Evolutionary conservation across 2,797 vertebrate genomes (phyloP).

Genomic region (Gambelia wislizenii): DNA sequence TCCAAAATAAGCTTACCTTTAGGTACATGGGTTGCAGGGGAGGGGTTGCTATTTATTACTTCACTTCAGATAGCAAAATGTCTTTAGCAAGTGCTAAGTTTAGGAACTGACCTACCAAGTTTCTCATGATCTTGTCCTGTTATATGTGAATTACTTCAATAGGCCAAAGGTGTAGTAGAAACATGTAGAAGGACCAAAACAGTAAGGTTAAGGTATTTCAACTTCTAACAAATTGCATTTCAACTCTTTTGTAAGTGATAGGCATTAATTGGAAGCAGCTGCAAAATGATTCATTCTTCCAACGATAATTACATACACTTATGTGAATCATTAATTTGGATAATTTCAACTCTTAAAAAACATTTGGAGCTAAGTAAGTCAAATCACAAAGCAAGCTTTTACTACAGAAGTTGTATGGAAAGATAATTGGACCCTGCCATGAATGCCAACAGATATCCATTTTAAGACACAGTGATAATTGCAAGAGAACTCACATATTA

Average conservation of each 20-base stretch:
- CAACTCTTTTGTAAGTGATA: constrained; percentile 25
- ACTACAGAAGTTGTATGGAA: constrained; percentile 54
- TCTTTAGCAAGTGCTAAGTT: too few species aligned
- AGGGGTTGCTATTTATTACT: not conserved
- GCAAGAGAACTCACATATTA: not conserved
- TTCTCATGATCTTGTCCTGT: not conserved
- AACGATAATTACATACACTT: constrained; percentile 72
- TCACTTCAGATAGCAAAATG: not conserved
- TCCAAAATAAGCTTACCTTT: not conserved
- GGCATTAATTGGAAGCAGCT: constrained; percentile 74
- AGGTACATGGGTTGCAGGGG: not conserved
- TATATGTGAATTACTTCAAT: not conserved
- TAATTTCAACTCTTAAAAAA: constrained; percentile 56
- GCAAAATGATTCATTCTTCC: constrained; percentile 70
- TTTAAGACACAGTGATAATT: not conserved
- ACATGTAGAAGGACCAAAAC: not conserved
- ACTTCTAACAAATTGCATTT: not conserved
- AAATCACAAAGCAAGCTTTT: constrained; percentile 57
- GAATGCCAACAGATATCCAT: not conserved
- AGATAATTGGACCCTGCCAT: constrained; percentile 31
- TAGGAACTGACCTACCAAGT: not conserved
- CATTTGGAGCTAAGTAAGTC: constrained; percentile 47
- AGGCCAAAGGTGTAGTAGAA: not conserved
- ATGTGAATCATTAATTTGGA: constrained; percentile 66
- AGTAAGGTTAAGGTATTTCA: accelerated